Conservation (phyloP, 2,888 invertebrate species). For the Agrypnus murinus region DNA sequence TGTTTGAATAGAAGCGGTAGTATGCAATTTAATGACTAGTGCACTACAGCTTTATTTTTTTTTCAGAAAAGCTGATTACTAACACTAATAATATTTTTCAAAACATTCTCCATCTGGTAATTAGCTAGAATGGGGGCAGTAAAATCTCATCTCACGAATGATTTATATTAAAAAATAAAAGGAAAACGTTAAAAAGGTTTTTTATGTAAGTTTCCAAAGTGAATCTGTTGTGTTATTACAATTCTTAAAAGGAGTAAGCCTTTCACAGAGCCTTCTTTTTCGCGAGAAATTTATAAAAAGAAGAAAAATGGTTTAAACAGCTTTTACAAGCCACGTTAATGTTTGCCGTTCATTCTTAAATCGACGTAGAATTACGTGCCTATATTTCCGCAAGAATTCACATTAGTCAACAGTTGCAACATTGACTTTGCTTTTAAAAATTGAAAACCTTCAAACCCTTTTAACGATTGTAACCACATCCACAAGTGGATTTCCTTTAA, state of each 20-base stretch:
- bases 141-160: neutral
- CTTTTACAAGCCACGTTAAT: constrained; percentile 22
- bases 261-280: neutral
- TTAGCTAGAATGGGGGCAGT: too few species aligned
- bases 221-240: constrained; percentile 20
- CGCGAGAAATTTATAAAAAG: constrained; percentile 13
- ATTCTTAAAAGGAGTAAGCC: neutral
- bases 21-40: too few species aligned
- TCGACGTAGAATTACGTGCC: constrained; percentile 9
- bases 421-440: too few species aligned
- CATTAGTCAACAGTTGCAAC: constrained; percentile 14
- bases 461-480: neutral
- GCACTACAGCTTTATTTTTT: too few species aligned
- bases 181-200: neutral
- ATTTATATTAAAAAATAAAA: neutral
- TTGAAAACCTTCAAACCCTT: neutral
- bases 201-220: neutral
- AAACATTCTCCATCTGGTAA: too few species aligned
- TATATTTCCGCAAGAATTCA: neutral
- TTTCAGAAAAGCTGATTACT: too few species aligned
- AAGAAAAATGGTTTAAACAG: constrained; percentile 30
- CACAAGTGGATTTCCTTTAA: neutral
- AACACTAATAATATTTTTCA: too few species aligned
- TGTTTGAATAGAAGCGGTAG: too few species aligned
- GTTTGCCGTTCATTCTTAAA: constrained; percentile 12